These are phyloP conservation scores for Euplagia quadripunctaria DNA, from an alignment of 2,888 invertebrate species.

Conservation along the genomic window DNA sequence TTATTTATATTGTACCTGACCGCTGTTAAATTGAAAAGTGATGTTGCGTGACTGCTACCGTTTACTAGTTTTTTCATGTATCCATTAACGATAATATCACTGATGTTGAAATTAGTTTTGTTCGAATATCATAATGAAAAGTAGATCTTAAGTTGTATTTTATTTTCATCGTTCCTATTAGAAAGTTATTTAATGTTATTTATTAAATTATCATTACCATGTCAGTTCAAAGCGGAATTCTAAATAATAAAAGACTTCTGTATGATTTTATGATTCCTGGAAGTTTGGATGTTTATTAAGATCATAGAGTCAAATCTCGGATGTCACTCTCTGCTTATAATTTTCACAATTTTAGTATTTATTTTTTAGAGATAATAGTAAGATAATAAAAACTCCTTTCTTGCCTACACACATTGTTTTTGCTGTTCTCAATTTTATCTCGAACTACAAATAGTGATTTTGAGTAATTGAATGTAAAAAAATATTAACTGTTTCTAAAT, in stretches of 20 bases:
- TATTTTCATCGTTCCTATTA: constrained; percentile 15
- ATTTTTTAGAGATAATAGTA: background rate
- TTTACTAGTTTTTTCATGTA: constrained; percentile 53
- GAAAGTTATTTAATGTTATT: constrained; percentile 43
- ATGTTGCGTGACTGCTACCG: constrained; percentile 65
- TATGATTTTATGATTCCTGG: background rate
- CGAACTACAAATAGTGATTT: constrained; percentile 32
- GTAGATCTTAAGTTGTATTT: constrained; percentile 8
- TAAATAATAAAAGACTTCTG: constrained; percentile 40
- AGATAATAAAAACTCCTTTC: background rate
- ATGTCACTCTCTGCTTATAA: background rate
- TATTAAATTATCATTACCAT: constrained; percentile 59
- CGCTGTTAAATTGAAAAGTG: constrained; percentile 48
- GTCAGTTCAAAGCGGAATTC: constrained; percentile 17
- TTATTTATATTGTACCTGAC: constrained; percentile 49
- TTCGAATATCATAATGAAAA: constrained; percentile 41
- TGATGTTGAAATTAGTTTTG: constrained; percentile 43
- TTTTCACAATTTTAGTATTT: background rate
- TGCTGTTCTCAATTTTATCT: constrained; percentile 33
- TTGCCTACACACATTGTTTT: constrained; percentile 31
- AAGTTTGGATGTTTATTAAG: constrained; percentile 2
- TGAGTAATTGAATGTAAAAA: constrained; percentile 14
- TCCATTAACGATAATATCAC: constrained; percentile 48
- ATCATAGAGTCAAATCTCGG: too few species aligned
- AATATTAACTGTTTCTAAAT: constrained; percentile 36